Conservation (phyloP, 2,113 vertebrate genomes). For the Apeltes quadracus region DNA sequence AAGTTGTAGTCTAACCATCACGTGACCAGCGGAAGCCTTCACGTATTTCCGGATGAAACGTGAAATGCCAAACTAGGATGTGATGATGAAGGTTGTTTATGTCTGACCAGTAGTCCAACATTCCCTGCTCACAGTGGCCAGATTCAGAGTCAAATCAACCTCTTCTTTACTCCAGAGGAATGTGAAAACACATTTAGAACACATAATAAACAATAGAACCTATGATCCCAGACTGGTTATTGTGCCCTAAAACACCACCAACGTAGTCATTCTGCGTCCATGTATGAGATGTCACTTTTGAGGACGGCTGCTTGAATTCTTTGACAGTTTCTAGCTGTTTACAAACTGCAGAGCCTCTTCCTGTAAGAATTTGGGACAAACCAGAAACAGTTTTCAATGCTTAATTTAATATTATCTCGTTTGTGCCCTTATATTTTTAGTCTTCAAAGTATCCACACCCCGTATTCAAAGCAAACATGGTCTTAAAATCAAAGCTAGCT, state of each 20-base stretch:
- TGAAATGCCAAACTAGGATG: conserved; percentile 8
- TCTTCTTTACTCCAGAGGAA: not conserved
- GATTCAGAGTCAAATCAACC: not conserved
- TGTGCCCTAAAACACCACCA: not conserved
- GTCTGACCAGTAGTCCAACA: not conserved
- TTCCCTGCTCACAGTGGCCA: not conserved
- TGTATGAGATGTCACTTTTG: conserved; percentile 1
- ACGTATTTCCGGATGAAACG: not conserved
- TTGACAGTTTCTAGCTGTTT: conserved; percentile 30
- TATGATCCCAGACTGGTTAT: not conserved
- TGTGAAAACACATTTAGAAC: not conserved
- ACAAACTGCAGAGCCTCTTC: conserved; percentile 32
- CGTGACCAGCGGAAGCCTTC: not conserved
- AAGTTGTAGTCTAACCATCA: conserved; percentile 65
- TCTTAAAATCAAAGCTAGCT: conserved; percentile 49
- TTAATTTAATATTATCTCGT: conserved; percentile 5
- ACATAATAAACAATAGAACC: conserved; percentile 18
- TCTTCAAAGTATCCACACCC: conserved; percentile 13
- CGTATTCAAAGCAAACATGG: conserved; percentile 39
- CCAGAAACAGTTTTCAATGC: conserved; percentile 17
- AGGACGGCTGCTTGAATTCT: conserved; percentile 23
- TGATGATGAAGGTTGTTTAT: not conserved
- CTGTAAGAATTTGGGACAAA: conserved; percentile 50
- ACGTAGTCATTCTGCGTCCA: not conserved
- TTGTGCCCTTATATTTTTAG: not conserved